phyloP scores from a whole-genome alignment of 2,888 invertebrate species.

The Drosophila borborema region DNA sequence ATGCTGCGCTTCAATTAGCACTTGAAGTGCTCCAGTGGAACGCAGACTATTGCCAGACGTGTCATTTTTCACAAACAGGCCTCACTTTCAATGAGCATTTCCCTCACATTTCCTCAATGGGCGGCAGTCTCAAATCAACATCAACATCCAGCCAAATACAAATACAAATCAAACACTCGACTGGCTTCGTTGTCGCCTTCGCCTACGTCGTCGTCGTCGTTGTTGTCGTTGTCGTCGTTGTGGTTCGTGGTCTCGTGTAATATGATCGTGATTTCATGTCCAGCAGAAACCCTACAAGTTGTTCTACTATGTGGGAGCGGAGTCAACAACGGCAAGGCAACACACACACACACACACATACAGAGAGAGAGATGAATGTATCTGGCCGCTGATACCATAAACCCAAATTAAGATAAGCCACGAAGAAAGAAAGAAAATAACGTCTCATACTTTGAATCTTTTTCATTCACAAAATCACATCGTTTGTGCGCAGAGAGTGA shows the following conservation, averaged over 20 bases:
- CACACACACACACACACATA: constrained; percentile 12
- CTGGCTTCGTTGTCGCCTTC: constrained; percentile 36
- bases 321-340: constrained; percentile 38
- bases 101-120: constrained; percentile 71
- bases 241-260: constrained; percentile 64
- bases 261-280: constrained; percentile 72
- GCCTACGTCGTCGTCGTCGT: neutral
- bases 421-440: constrained; percentile 53
- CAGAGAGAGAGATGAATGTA: constrained; percentile 29
- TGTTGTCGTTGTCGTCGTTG: constrained; percentile 20
- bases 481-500: neutral
- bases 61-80: constrained; percentile 75
- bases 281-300: constrained; percentile 68
- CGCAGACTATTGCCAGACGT: constrained; percentile 57
- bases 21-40: constrained; percentile 26
- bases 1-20: constrained; percentile 44
- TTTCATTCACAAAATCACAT: constrained; percentile 72
- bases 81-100: constrained; percentile 70
- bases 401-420: constrained; percentile 74
- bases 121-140: constrained; percentile 28
- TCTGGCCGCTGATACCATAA: constrained; percentile 69
- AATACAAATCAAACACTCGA: constrained; percentile 56
- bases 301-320: constrained; percentile 34
- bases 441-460: constrained; percentile 25
- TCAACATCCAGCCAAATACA: constrained; percentile 18